Evolutionary conservation across 2,888 invertebrate genomes (phyloP), one percentile per base, ranked within the genome.

Genomic region (Agonopterix arenella): DNA sequence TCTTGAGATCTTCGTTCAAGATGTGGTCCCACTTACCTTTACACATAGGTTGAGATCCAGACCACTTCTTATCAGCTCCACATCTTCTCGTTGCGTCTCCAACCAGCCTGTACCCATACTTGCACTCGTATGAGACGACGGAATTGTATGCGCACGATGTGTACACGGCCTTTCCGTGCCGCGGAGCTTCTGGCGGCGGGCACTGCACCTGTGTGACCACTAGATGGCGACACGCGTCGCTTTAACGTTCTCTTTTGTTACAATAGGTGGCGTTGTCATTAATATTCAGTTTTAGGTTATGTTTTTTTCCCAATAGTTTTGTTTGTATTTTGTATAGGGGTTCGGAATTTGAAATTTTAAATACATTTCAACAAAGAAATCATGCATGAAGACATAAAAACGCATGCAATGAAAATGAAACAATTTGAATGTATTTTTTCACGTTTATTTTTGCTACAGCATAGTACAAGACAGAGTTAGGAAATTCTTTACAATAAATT

Each of bases 151-250:
- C 96, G 72, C 96, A 93, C 43, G 97, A 96, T 0, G 96, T 96
- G 82, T 96, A 98, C 59, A 97, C 93, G 50, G 98, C 97, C 69
- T 95, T 96, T 45, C 99, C 99, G 78, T 98, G 95, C 46, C 93
- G 91, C 0, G 98, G 98, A 70, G 96, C 95, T 63, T 96, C 95
- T 0, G 99, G 97, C 44, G 95, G 93, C 40, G 96, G 93, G 78
- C 99, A 99, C 86, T 97, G 95, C 64, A 98, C 98, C 67, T 98
- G 98, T 88, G 95, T 93, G 73, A 96, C 95, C 93, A 94, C 94
- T 92, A 85, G 77, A 80, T 80, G 80, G 83, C 88, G 86, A 85
- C 85, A 83, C 70, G 62, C 54, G 80, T 82, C 83, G 84, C 82
- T 79, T 84, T 84, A 81, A 74, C 70, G 73, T 71, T 72, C 66